Base-by-base conservation (phyloP, 2,797 vertebrate species). In the Onychomys arenicola region DNA sequence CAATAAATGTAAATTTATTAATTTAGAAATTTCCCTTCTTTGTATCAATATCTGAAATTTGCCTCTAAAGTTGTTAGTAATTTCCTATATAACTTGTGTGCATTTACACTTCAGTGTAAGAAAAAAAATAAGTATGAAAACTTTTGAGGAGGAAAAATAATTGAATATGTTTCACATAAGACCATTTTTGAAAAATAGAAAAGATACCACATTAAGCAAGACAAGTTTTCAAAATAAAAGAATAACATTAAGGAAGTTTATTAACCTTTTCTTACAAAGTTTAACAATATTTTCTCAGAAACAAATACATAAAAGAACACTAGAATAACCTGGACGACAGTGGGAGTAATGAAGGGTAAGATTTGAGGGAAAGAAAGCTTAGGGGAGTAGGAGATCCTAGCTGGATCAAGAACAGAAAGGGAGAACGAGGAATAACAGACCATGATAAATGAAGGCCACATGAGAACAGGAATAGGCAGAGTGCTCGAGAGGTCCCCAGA, bases 181-280 rank as follows among this genome's bases (percentile, higher is more conserved):
- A 90, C 5, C 78, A 61, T 37, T 37, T 73, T 92, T 17, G n/a
- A 43, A n/a, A 89, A 81, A 93, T 25, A 93, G 23, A 86, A 91
- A 29, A 92, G 11, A 93, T 52, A 75, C 5, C 2, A 37, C 25
- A 49, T 2, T 90, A 32, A 13, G 4, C 83, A 92, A 65, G 1
- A 63, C 23, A 65, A 27, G 37, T 71, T 92, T 92, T 84, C 5
- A 37, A 90, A 90, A 61, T 49, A 69, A 69, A 5, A 63, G 13
- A 89, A 86, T 37, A 75, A 61, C 10, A 63, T n/a, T 89, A 61
- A 2, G 19, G 21, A 93, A 17, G 6, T 89, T 84, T 93, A 65
- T 23, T 77, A 11, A 67, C 13, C 14, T 52, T 52, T 52, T 52
- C 10, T 73, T 81, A 52, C 29, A 67, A 6, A 16, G 83, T 90